phyloP scores from a whole-genome alignment of 2,888 invertebrate genomes.

The Caenorhabditis sp. region DNA sequence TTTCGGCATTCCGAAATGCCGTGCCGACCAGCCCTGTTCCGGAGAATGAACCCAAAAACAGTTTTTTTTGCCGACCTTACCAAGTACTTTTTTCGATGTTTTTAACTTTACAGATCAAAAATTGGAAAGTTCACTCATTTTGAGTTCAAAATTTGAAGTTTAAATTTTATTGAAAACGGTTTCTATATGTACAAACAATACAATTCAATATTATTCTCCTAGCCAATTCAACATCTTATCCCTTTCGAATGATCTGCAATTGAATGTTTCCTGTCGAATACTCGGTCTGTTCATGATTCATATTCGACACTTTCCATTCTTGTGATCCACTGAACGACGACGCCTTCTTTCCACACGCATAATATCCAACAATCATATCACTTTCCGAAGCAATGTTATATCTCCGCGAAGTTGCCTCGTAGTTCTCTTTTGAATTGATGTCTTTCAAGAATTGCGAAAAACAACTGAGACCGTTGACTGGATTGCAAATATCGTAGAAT shows the following conservation, averaged over 20 bases:
- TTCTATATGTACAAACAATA: not conserved
- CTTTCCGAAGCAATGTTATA: not conserved
- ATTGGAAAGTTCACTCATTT: too few species aligned
- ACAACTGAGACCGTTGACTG: conserved; percentile 58
- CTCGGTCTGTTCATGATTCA: not conserved
- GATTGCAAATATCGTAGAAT: conserved; percentile 56
- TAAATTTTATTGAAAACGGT: conserved; percentile 20
- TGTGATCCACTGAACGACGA: not conserved
- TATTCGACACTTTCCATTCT: not conserved
- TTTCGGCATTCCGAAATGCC: too few species aligned
- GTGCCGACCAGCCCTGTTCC: too few species aligned
- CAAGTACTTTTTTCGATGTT: too few species aligned
- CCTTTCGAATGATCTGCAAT: not conserved
- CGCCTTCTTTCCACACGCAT: not conserved
- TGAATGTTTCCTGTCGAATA: not conserved
- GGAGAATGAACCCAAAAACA: too few species aligned
- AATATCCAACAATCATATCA: conserved; percentile 8
- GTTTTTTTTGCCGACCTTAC: too few species aligned
- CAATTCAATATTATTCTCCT: too few species aligned
- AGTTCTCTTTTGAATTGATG: conserved; percentile 44
- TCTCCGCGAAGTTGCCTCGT: not conserved
- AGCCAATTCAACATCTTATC: not conserved
- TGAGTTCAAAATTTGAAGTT: conserved; percentile 30
- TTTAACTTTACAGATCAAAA: too few species aligned
- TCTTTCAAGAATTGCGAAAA: conserved; percentile 53